A percentile compares a stretch with the other conserved stretches of the same genome.
These are phyloP conservation scores for Turritopsis dohrnii DNA, from an alignment of 30 jellyfish, hydroid and myxozoan genomes.

Conservation along the genomic window DNA sequence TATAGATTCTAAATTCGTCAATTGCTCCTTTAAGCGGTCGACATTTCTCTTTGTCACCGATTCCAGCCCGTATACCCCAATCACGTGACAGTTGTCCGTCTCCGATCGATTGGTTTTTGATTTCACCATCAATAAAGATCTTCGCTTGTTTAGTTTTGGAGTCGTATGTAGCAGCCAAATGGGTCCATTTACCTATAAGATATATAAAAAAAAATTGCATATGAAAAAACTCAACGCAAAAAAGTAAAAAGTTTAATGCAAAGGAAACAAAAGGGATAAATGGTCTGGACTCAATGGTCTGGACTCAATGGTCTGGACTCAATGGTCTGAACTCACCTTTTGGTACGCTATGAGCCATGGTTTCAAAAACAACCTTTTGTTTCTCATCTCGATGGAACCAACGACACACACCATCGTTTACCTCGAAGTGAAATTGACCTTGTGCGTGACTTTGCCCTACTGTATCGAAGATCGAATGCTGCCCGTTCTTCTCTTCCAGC, in stretches of 20 bases:
- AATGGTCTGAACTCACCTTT: conserved; percentile 68
- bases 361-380: conserved; percentile 74
- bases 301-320: background rate
- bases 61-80: conserved; percentile 87
- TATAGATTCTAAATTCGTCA: conserved; percentile 90
- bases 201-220: no score
- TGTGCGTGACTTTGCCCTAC: conserved; percentile 71
- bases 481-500: conserved; percentile 66
- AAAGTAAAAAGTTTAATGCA: background rate
- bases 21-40: conserved; percentile 81
- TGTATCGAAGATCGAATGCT: conserved; percentile 85
- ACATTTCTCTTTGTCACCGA: conserved; percentile 60
- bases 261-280: no score
- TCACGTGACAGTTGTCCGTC: conserved; percentile 91
- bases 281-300: no score
- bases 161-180: conserved; percentile 95
- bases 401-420: conserved; percentile 77
- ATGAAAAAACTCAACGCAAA: background rate
- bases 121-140: conserved; percentile 88
- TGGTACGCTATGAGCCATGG: conserved; percentile 86
- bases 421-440: conserved; percentile 91
- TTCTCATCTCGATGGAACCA: conserved; percentile 85
- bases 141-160: conserved; percentile 72
- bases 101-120: conserved; percentile 81
- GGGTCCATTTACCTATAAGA: conserved; percentile 70